Conservation (phyloP, 2,888 invertebrate genomes). For the Busseola fusca region DNA sequence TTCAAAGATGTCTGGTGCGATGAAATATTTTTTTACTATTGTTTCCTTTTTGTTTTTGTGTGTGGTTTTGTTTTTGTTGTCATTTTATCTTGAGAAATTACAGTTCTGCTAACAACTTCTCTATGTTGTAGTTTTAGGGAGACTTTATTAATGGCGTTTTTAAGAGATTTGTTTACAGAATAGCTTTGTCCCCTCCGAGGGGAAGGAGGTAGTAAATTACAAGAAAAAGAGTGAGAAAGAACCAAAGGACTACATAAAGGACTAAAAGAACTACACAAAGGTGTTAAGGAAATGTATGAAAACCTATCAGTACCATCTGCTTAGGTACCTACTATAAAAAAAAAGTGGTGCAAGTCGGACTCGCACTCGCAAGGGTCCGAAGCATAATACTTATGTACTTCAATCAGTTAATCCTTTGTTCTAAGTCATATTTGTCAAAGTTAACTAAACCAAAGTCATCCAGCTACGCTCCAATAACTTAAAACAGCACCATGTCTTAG, state of each 20-base stretch:
- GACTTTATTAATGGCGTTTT: background rate
- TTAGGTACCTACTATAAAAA: too few relatives aligned
- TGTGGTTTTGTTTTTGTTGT: background rate
- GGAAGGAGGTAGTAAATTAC: background rate
- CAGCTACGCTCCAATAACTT: slow-evolving; percentile 3
- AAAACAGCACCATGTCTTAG: slow-evolving; percentile 39
- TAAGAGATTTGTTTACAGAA: background rate
- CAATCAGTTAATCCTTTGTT: background rate
- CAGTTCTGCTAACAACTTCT: background rate
- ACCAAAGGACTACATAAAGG: background rate
- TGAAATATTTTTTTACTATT: slow-evolving; percentile 51
- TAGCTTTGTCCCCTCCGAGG: background rate
- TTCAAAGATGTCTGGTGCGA: slow-evolving; percentile 54
- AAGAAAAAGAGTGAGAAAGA: background rate
- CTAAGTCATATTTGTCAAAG: slow-evolving; percentile 5
- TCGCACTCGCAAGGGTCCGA: too few relatives aligned
- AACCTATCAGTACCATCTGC: too few relatives aligned
- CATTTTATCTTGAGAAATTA: background rate
- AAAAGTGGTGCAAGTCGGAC: too few relatives aligned
- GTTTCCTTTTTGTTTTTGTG: slow-evolving; percentile 18
- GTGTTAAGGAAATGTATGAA: too few relatives aligned
- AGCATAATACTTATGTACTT: background rate
- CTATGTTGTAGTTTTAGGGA: background rate
- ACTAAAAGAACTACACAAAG: too few relatives aligned
- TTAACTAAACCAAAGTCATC: background rate